phyloP scores from a whole-genome alignment of 2,888 invertebrate genomes.

The Yponomeuta evonymella region DNA sequence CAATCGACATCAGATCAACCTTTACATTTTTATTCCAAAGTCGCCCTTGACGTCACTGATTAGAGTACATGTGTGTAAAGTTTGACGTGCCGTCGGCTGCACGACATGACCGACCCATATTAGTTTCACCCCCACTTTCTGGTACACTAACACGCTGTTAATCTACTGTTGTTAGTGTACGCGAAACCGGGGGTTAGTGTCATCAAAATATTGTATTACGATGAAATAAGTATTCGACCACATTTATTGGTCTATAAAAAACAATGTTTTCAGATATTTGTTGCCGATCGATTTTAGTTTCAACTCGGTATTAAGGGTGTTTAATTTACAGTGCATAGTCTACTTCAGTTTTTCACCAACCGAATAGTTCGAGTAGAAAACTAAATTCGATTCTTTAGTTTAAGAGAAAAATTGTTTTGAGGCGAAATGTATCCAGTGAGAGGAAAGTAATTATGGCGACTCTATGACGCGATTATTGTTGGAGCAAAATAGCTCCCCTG shows the following conservation, averaged over 20 bases:
- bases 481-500: not conserved
- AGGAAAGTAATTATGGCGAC: not conserved
- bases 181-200: conserved; percentile 19
- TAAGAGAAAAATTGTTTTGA: not conserved
- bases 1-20: too few relatives aligned
- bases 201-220: conserved; percentile 30
- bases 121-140: conserved; percentile 20
- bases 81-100: too few relatives aligned
- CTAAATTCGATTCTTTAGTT: not conserved
- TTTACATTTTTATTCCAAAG: too few relatives aligned
- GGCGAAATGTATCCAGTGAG: not conserved
- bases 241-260: conserved; percentile 25
- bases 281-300: not conserved
- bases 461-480: not conserved
- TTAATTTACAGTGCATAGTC: too few relatives aligned
- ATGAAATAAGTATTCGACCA: conserved; percentile 40
- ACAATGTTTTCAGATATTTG: not conserved
- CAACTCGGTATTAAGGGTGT: not conserved
- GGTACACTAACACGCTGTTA: too few relatives aligned
- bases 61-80: too few relatives aligned
- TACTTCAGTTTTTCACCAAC: too few relatives aligned
- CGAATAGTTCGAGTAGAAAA: not conserved
- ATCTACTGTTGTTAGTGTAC: too few relatives aligned
- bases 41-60: too few relatives aligned
- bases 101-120: conserved; percentile 18